Evolutionary conservation across 2,113 vertebrate species (phyloP), one percentile per base, ranked within the genome.

Genomic region (Piaya cayana): DNA sequence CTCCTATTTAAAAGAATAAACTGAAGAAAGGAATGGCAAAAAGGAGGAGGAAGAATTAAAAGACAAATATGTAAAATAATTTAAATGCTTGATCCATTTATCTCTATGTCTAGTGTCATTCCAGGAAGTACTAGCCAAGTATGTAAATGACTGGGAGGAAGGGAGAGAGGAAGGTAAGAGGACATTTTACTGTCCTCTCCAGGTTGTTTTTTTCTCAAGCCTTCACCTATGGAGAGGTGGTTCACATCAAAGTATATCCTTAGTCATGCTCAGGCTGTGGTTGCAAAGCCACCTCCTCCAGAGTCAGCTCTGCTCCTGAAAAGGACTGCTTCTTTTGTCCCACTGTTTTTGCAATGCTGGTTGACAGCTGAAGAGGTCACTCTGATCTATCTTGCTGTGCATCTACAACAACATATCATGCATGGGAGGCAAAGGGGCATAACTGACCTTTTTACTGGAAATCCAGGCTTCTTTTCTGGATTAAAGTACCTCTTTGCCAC

Each of bases 201-300:
- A 47, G 29, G 1, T 12, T 39, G 6, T 26, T 15, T 47, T 86
- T 23, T 56, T 5, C 9, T 10, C 6, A 8, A 75, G 3, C 14
- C 13, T 56, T 70, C 50, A 75, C 25, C 52, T 11, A 65, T 2
- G 0, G 9, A 45, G 32, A 55, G 8, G 16, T 25, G 5, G 6
- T 32, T 68, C 50, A 32, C 17, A 7, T 22, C 23, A n/a, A 42
- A 37, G 4, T 70, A 60, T 1, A 2, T 60, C 25, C 18, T 4
- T 12, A 25, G 39, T 9, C 0, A 0, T 34, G 21, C 13, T 13
- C 23, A 27, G 17, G 15, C 45, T 1, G 0, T 27, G 5, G n/a
- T 59, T 88, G 22, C 62, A 80, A 6, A 43, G 56, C 13, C 37
- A 30, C 9, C 18, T 55, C 34, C 45, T 50, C 15, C 56, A 80